Percentiles rank a stretch among this genome's conserved stretches.
Evolutionary conservation across 2,797 vertebrate species (phyloP).

Genomic region (Momotus momota): DNA sequence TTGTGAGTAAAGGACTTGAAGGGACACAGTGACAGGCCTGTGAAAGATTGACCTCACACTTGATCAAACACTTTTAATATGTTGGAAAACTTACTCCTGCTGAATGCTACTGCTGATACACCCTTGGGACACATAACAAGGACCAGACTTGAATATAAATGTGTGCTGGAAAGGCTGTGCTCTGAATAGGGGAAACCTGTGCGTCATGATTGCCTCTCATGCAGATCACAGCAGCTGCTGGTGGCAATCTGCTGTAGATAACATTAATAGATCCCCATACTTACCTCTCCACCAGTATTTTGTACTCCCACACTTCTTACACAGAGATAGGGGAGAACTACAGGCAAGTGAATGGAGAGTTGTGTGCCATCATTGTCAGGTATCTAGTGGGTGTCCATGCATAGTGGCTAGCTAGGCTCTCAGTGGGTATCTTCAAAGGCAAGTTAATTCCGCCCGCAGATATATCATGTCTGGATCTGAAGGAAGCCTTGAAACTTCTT

Average conservation of each 20-base stretch:
- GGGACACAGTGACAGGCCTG: background rate
- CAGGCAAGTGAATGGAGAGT: background rate
- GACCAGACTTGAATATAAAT: conserved; percentile 16
- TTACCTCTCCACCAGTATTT: background rate
- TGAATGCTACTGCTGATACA: background rate
- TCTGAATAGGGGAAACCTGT: background rate
- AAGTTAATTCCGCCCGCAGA: background rate
- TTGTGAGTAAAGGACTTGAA: conserved; percentile 33
- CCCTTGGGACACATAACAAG: background rate
- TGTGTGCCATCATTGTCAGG: background rate
- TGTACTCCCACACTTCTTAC: background rate
- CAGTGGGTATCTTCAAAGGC: background rate
- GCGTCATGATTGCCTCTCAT: background rate
- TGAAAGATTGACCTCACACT: conserved; percentile 1
- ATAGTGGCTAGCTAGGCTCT: background rate
- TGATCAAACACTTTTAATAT: conserved; percentile 18
- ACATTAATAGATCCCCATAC: background rate
- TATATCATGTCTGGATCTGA: background rate
- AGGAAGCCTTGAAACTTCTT: background rate
- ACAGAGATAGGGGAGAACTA: background rate
- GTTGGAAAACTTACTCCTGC: background rate
- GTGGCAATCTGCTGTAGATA: background rate
- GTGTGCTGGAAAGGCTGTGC: background rate
- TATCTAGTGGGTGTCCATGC: background rate
- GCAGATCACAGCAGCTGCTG: background rate